Evolutionary conservation across 2,888 invertebrate species (phyloP), one percentile per base, ranked within the genome.

Genomic region (Hemaris fuciformis): DNA sequence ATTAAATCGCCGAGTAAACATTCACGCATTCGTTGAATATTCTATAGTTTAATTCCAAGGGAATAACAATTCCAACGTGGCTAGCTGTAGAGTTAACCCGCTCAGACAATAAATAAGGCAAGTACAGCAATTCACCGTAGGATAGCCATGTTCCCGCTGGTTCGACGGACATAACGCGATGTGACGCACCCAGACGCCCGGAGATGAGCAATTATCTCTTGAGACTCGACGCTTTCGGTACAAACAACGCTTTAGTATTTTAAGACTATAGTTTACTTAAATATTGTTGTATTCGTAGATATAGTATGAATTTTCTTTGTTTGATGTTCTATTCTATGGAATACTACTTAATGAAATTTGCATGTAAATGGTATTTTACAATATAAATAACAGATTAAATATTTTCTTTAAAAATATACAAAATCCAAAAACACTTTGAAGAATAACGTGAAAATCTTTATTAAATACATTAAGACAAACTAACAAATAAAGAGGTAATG

Each of bases 121-220:
- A 73, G 69, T 67, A 71, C 64, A 57, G 61, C 65, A 65, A 76
- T 78, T 77, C 74, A 75, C 67, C 73, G 62, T 80, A 82, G 79
- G 74, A 66, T 75, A 73, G 56, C 77, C 73, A 80, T 75, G 71
- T 72, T 72, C 66, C 64, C 64, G 68, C 62, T 61, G 59, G 65
- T 65, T 61, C 64, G 42, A 3, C 48, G 73, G 76, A 76, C 69
- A 67, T 53, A 57, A n/a, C 57, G 22, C 45, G 25, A 60, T 34
- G n/a, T 48, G 23, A 10, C 46, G 38, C 41, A 25, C 2, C 20
- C 60, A 43, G 53, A 8, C 53, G 5, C 23, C 43, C 42, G 57
- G 62, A 71, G 66, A 73, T 73, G 64, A 71, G 53, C 61, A 66
- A 73, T 76, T 75, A 72, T 66, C 61, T 62, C 61, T 69, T 64